Base-by-base conservation (phyloP, 2,888 invertebrate genomes). In the Microctonus hyperodae region DNA sequence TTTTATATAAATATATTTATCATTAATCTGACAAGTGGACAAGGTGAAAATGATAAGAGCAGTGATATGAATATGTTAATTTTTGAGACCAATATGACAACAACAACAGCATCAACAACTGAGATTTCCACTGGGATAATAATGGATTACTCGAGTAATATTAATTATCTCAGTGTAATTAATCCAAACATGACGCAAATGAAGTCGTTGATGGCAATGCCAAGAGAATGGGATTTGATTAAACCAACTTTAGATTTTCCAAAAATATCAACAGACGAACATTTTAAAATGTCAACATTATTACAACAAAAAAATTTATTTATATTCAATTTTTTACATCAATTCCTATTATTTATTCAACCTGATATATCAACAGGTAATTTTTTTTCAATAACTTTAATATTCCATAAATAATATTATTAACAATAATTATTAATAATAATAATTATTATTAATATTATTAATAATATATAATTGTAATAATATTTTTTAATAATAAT, bases 341-440 rank as follows among this genome's bases (percentile, higher is more conserved):
- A 85, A 68, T 87, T 91, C 79, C 87, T 91, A 78, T 86, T 87
- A 72, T 82, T 88, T 78, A 86, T 91, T 77, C 88, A 90, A 81
- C 90, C 90, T 3, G 88, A 89, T 73, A 88, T 90, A 83, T 90
- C 91, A 69, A 81, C 87, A 65, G 90, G 91, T 91, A 84, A 88
- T 86, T 31, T 28, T 25, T 20, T n/a, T n/a, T n/a, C n/a, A n/a
- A n/a, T n/a, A n/a, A n/a, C n/a, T n/a, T n/a, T n/a, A n/a, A n/a
- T n/a, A n/a, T n/a, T n/a, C n/a, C n/a, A n/a, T n/a, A n/a, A n/a
- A n/a, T n/a, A n/a, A n/a, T n/a, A n/a, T n/a, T n/a, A n/a, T n/a
- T n/a, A n/a, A n/a, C n/a, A n/a, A n/a, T n/a, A n/a, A n/a, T n/a
- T n/a, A n/a, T n/a, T n/a, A n/a, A n/a, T n/a, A n/a, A n/a, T n/a